These are phyloP conservation scores for Taenaris catops DNA, from an alignment of 2,888 invertebrate genomes.

Conservation along the genomic window DNA sequence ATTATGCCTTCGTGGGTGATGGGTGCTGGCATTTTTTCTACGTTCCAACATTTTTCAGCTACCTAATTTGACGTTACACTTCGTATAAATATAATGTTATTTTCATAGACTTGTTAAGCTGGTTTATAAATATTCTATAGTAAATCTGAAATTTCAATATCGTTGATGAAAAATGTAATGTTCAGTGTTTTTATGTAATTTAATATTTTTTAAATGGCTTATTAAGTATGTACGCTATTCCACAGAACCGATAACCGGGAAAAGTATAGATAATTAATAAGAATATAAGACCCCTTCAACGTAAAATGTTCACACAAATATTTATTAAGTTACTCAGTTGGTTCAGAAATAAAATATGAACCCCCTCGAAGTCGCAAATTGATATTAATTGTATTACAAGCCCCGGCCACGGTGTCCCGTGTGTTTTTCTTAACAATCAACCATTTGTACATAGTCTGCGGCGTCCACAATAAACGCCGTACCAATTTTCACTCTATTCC, in stretches of 20 bases:
- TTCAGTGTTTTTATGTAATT: too few relatives aligned
- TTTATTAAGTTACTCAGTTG: conserved; percentile 28
- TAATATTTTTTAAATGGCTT: too few relatives aligned
- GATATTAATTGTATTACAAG: conserved; percentile 74
- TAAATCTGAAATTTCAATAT: too few relatives aligned
- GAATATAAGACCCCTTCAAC: conserved; percentile 14
- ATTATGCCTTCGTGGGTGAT: conserved; percentile 60
- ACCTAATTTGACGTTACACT: too few relatives aligned
- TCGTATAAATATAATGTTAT: too few relatives aligned
- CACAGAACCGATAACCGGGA: too few relatives aligned
- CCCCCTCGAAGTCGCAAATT: conserved; percentile 57
- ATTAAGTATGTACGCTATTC: too few relatives aligned
- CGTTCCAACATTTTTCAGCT: conserved; percentile 12
- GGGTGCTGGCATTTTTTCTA: conserved; percentile 22
- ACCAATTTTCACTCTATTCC: conserved; percentile 29
- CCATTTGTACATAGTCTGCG: conserved; percentile 32
- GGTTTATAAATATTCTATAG: too few relatives aligned
- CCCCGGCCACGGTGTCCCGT: conserved; percentile 59
- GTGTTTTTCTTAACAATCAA: conserved; percentile 75
- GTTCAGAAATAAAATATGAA: conserved; percentile 32
- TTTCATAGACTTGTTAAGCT: too few relatives aligned
- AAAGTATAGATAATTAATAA: too few relatives aligned
- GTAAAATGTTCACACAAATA: conserved; percentile 23
- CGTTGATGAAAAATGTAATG: too few relatives aligned
- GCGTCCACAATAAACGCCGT: conserved; percentile 16